Evolutionary conservation across 1,140 invertebrate species (phyloP), one percentile per base, ranked within the genome.

Genomic region (Dermatophagoides farinae): DNA sequence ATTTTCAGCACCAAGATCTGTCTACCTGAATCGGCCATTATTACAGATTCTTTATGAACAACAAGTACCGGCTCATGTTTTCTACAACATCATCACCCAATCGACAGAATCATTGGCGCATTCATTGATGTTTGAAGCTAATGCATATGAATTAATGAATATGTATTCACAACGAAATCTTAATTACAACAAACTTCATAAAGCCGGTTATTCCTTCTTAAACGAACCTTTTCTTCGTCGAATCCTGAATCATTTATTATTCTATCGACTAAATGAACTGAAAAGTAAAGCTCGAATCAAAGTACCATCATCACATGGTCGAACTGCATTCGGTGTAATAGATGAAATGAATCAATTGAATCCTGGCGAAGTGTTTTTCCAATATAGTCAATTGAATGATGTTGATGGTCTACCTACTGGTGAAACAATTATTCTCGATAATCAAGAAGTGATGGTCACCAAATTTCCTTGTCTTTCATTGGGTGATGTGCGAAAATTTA

Each of bases 371-470:
- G 60, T 67, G 1, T 67, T 67, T 49, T 61, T 67, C 9, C 66
- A 65, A 23, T 67, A 65, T 37, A 57, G 59, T 41, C 53, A 65
- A 40, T 49, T 39, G 16, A 47, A 60, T 8, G 1, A 12, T 6
- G 38, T 10, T 2, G 57, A 38, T 18, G 22, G 14, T 14, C 12
- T 6, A 23, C 16, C 25, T 18, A 25, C 18, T 55, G 31, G 8
- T 31, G 1, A 38, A 25, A 54, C 22, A 46, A 14, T 46, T 60
- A 58, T 39, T 18, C 40, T 55, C 37, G 38, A 22, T 55, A 63
- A 63, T 23, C 2, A 31, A 31, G 37, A 53, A 38, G 66, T 73
- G n/a, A 41, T 73, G 55, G 66, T 73, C 5, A 68, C 65, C 6
- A 66, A 61, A 57, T 60, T 46, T 51, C 65, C 64, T 23, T 66